Base-by-base conservation (phyloP, 2,113 vertebrate genomes). In the Corythornis madagascariensis region DNA sequence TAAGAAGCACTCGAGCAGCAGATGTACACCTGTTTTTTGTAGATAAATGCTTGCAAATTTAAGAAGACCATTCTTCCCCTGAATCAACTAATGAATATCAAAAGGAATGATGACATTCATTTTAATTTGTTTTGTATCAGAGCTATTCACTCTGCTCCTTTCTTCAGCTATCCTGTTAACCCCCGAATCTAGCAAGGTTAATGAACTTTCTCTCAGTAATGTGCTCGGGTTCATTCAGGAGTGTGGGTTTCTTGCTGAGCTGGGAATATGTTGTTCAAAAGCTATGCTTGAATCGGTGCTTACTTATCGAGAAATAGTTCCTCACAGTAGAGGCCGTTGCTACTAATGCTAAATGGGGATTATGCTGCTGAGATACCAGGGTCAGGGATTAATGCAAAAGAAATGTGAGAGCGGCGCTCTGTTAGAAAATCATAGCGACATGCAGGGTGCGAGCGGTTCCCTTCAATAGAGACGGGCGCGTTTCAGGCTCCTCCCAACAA, bases 11-110 rank as follows among this genome's bases (percentile, higher is more conserved):
- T 97, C 29, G 42, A 97, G 96, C 94, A 93, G 93, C 98, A 97
- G 97, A 96, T 98, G 97, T 98, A 97, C 97, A 98, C 97, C 98
- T 98, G 98, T 97, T 98, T 98, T 98, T 97, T 96, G 95, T 97
- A 98, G 97, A 98, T 98, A 98, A 98, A 98, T 97, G 97, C 96
- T 96, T 96, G 97, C 96, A 97, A 97, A 97, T 98, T 97, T 97
- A 97, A 97, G 97, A 94, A 33, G 56, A 93, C 92, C 94, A 78
- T 97, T 98, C 96, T 97, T 96, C 75, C 94, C 79, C 91, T 96
- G 97, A 98, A 97, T 97, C 97, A 96, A 94, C 97, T 98, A 98
- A 98, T 98, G 98, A 98, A 98, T 98, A 98, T 98, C 98, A 98
- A 98, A 98, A 98, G 98, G 89, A 98, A 95, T 83, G 93, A 97